Evolutionary conservation across 2,797 vertebrate species (phyloP).

Genomic region (Malurus leucopterus): DNA sequence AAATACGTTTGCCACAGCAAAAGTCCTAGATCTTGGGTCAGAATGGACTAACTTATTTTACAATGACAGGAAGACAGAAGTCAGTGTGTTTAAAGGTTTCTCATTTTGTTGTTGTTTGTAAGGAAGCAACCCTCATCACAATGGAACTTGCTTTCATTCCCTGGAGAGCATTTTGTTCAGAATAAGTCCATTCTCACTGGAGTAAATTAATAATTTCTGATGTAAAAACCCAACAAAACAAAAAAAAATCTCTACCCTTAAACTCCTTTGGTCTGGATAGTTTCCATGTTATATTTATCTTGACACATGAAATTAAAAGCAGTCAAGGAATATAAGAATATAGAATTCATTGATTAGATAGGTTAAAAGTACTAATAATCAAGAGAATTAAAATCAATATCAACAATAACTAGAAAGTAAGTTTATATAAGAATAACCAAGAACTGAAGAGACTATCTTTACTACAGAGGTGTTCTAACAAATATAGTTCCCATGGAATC

Average conservation of each 20-base stretch:
- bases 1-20: background rate
- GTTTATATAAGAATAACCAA: background rate
- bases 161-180: background rate
- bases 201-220: background rate
- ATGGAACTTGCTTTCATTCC: background rate
- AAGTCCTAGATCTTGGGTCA: background rate
- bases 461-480: background rate
- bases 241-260: too few species aligned
- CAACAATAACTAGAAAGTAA: background rate
- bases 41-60: background rate
- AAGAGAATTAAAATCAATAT: background rate
- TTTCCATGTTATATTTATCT: background rate
- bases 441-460: background rate
- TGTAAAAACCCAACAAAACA: fast-evolving
- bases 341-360: background rate
- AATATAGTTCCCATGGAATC: background rate
- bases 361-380: background rate
- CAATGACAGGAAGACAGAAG: background rate
- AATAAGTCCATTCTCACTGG: background rate
- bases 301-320: background rate
- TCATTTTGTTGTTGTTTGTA: background rate
- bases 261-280: background rate
- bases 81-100: background rate
- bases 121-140: background rate
- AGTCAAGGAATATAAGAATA: background rate